Base-by-base conservation (phyloP, 2,797 vertebrate species). In the Sphaeramia orbicularis region DNA sequence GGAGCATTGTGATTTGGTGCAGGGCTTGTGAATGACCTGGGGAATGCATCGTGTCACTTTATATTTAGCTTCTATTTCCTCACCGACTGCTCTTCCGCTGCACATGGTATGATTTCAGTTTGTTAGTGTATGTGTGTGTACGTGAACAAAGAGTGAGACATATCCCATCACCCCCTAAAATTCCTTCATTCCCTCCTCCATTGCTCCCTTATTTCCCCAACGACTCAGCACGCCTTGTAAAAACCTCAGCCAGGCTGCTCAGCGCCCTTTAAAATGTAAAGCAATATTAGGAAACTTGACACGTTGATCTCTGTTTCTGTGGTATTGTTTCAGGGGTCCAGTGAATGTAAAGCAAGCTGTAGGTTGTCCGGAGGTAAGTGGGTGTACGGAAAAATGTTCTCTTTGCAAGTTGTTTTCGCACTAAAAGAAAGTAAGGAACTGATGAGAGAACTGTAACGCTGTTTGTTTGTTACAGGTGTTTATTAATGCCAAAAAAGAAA, bases 261-360 rank as follows among this genome's bases (percentile, higher is more conserved):
- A 69, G 83, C 74, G 74, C 77, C 86, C 86, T 91, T 84, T 84
- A 91, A 91, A 86, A 91, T 91, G 85, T 90, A 91, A 88, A 90
- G 85, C 74, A 86, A 86, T 88, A 88, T 89, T 89, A 89, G 81
- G 60, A 80, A 90, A 84, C 52, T 81, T 88, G 90, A 90, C 90
- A 85, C 71, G 83, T 77, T 88, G 87, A 92, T 89, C 84, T 87
- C 74, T 74, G 83, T 87, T 83, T 59, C 83, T 79, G 57, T 86
- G 83, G 65, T 55, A 65, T 89, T 91, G 86, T 92, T 91, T 86
- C 80, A 81, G 74, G 60, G 82, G 78, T 84, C 78, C 76, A 49
- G 81, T 85, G 84, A 88, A 89, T 86, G 79, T 76, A 76, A 69
- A 62, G 63, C 86, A 80, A 81, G 77, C 63, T 35, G 65, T 43